phyloP scores from a whole-genome alignment of 2,113 vertebrate species.

The Pelvicachromis taeniatus region DNA sequence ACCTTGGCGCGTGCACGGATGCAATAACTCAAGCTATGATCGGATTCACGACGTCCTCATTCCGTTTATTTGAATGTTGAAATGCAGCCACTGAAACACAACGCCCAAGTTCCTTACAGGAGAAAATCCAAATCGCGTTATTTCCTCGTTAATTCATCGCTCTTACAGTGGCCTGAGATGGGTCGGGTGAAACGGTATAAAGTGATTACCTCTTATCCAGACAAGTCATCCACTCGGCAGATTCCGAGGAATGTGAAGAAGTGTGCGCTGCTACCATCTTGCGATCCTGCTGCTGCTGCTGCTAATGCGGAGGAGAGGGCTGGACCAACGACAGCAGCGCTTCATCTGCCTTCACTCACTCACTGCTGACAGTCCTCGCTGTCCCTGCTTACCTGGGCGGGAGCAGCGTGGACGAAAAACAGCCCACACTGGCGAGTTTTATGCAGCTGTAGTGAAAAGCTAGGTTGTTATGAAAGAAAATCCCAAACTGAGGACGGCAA shows the following conservation, averaged over 20 bases:
- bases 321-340: conserved; percentile 11
- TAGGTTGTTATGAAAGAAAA: background rate
- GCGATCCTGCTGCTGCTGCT: conserved; percentile 35
- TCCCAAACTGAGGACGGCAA: background rate
- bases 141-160: background rate
- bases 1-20: background rate
- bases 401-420: background rate
- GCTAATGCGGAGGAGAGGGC: background rate
- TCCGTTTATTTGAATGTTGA: background rate
- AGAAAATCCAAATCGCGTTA: background rate
- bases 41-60: background rate
- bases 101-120: background rate
- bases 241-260: conserved; percentile 82
- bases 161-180: background rate
- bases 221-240: conserved; percentile 90
- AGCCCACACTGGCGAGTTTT: background rate
- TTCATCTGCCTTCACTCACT: conserved; percentile 20
- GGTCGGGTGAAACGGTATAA: background rate
- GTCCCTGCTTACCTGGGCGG: background rate
- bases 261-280: conserved; percentile 91
- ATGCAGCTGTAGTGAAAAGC: background rate
- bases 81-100: background rate
- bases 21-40: background rate
- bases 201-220: conserved; percentile 90
- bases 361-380: background rate